phyloP scores from a whole-genome alignment of 2,113 vertebrate genomes.

The Emydura subglobosa region DNA sequence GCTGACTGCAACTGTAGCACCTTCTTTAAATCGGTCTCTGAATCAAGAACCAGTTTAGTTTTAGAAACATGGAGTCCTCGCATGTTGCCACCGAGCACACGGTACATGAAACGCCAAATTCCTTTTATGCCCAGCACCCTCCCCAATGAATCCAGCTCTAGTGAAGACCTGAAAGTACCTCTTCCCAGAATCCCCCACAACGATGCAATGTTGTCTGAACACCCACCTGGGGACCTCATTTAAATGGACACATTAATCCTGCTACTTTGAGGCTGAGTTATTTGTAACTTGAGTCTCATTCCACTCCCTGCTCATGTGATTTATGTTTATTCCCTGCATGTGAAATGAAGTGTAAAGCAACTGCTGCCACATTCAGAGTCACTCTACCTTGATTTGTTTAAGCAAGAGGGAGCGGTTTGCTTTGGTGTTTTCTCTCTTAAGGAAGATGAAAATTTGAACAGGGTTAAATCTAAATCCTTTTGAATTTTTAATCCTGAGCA shows the following conservation, averaged over 20 bases:
- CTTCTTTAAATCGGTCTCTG: neutral
- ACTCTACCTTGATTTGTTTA: conserved; percentile 27
- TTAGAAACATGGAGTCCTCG: neutral
- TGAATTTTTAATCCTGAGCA: neutral
- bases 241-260: neutral
- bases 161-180: neutral
- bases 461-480: conserved; percentile 46
- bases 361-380: neutral
- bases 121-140: rapidly evolving
- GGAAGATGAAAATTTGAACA: neutral
- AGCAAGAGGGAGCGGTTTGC: neutral
- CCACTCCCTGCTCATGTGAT: neutral
- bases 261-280: rapidly evolving
- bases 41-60: neutral
- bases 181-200: rapidly evolving
- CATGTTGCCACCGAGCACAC: neutral
- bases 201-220: rapidly evolving
- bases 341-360: conserved; percentile 11
- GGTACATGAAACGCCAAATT: neutral
- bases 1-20: neutral
- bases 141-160: neutral
- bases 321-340: neutral
- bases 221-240: rapidly evolving
- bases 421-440: conserved; percentile 1
- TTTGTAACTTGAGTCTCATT: neutral